phyloP scores from a whole-genome alignment of 2,113 vertebrate genomes.

The Colossoma macropomum region DNA sequence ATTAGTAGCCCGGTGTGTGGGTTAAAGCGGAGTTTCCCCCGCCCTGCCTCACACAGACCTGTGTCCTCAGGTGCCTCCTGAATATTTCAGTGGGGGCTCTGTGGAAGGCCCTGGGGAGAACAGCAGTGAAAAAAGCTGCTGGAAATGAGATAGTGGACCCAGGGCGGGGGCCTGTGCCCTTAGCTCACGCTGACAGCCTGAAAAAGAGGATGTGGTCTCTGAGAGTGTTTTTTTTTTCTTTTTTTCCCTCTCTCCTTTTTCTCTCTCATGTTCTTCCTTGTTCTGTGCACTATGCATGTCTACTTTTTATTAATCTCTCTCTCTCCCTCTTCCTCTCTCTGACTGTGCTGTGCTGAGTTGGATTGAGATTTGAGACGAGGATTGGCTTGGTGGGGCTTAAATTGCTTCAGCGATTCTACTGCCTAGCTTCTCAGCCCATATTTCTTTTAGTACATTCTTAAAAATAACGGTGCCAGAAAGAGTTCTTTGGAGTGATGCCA shows the following conservation, averaged over 20 bases:
- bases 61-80: conserved; percentile 66
- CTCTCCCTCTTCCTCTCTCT: neutral
- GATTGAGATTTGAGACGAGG: conserved; percentile 3
- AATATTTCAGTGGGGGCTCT: conserved; percentile 68
- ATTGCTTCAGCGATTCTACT: neutral
- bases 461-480: neutral
- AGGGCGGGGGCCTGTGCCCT: conserved; percentile 31
- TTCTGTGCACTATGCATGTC: neutral
- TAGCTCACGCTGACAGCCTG: conserved; percentile 33
- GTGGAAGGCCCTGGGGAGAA: conserved; percentile 42
- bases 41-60: conserved; percentile 49
- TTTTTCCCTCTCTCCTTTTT: conserved; percentile 9
- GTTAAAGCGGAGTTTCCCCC: conserved; percentile 55
- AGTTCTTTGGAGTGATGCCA: neutral
- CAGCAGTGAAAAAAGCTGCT: conserved; percentile 33
- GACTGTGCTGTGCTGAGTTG: neutral
- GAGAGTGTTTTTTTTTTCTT: conserved; percentile 22
- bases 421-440: neutral
- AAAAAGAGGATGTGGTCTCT: conserved; percentile 52
- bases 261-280: neutral
- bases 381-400: conserved; percentile 3
- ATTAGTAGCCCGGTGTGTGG: conserved; percentile 65
- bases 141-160: conserved; percentile 49
- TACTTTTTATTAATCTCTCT: conserved; percentile 14
- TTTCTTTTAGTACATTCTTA: neutral